phyloP scores from a whole-genome alignment of 2,888 invertebrate species.

The Ceramica pisi region DNA sequence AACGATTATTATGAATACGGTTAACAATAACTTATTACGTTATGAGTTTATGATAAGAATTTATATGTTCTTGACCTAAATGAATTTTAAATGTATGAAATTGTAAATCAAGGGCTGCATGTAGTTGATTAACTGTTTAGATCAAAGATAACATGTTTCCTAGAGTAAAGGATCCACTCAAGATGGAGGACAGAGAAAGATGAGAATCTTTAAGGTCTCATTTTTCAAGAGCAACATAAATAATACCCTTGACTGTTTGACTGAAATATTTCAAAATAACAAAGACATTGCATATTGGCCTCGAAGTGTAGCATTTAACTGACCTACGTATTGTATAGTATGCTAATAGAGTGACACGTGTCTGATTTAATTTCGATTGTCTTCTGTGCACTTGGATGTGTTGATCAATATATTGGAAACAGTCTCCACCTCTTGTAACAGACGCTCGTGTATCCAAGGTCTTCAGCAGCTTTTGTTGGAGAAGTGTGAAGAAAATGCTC shows the following conservation, averaged over 20 bases:
- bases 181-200: no score
- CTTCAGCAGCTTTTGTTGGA: neutral
- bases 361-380: constrained; percentile 52
- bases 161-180: neutral
- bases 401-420: constrained; percentile 31
- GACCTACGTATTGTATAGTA: constrained; percentile 54
- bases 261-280: constrained; percentile 29
- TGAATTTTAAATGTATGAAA: constrained; percentile 2
- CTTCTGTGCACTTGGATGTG: constrained; percentile 14
- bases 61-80: constrained; percentile 1
- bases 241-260: constrained; percentile 21
- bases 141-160: neutral
- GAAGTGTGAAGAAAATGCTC: constrained; percentile 19
- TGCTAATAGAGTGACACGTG: constrained; percentile 29
- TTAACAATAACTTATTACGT: constrained; percentile 1
- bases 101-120: neutral
- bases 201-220: neutral
- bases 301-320: constrained; percentile 41
- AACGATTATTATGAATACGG: constrained; percentile 38
- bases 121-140: neutral
- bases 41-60: constrained; percentile 19
- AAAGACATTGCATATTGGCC: constrained; percentile 46
- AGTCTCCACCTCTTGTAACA: constrained; percentile 8
- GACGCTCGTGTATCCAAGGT: constrained; percentile 4
- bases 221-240: constrained; percentile 11